Base-by-base conservation (phyloP, 2,797 vertebrate species). In the Apodemus agrarius region DNA sequence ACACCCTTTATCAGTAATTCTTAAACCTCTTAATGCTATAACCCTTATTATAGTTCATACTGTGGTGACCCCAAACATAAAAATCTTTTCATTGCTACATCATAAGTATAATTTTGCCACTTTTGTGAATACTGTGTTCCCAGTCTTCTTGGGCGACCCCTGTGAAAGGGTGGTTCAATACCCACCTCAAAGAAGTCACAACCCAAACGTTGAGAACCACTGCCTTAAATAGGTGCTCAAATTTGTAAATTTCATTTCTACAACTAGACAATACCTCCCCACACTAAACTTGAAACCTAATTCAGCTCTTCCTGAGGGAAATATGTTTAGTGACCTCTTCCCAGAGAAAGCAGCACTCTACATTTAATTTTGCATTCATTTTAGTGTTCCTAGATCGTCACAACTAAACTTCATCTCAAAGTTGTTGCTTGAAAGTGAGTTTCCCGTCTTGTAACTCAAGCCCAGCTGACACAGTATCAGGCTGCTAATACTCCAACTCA, bases 241-340 rank as follows among this genome's bases (percentile, higher is more conserved):
- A 96, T 89, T 31, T 54, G 16, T 34, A 94, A 78, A n/a, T 76
- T 37, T 46, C 63, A 43, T 85, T 94, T 81, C 74, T 89, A 90
- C 81, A 34, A n/a, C 6, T 54, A 85, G 14, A 90, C 21, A 92
- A 88, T 29, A 40, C 12, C 13, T 94, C 54, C 81, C 31, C 84
- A 72, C 10, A 78, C 21, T 79, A 95, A 78, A 94, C 1, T 67
- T 9, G 54, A 95, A 84, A 24, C 46, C 59, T 13, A 91, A 22
- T 21, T 72, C 37, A 89, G 21, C 21, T 54, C 92, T 88, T 40
- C 57, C 90, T 40, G 31, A 59, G 49, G 11, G 19, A 81, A 94
- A 74, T 3, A 12, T n/a, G 34, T 54, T 79, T 34, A 57, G 49
- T 31, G n/a, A 21, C 72, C 14, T 79, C 34, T 94, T 52, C 75